Conservation (phyloP, 2,888 invertebrate genomes). For the Drosophila nr. perissopoda region DNA sequence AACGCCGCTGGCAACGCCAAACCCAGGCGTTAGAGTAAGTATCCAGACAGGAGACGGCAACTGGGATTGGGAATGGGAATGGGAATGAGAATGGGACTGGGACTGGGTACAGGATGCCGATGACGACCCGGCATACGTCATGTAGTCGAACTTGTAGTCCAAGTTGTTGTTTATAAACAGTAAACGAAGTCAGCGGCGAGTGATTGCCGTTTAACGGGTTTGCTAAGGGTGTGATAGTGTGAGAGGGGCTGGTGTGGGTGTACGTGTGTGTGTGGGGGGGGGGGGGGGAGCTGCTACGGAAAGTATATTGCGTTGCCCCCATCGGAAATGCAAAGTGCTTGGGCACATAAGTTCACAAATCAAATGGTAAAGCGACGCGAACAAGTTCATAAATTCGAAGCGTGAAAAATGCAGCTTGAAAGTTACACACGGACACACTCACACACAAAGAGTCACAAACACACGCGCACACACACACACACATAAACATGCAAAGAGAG, state of each 20-base stretch:
- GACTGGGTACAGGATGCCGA: slow-evolving; percentile 34
- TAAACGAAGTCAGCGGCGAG: slow-evolving; percentile 65
- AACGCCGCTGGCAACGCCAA: slow-evolving; percentile 63
- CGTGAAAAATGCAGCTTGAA: slow-evolving; percentile 69
- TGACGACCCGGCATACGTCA: slow-evolving; percentile 71
- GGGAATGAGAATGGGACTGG: slow-evolving; percentile 7
- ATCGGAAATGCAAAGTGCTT: slow-evolving; percentile 52
- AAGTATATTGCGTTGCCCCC: slow-evolving; percentile 50
- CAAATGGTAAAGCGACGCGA: slow-evolving; percentile 57
- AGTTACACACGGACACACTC: slow-evolving; percentile 31
- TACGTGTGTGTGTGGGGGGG: background rate
- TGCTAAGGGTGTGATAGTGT: slow-evolving; percentile 3
- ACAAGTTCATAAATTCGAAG: slow-evolving; percentile 68
- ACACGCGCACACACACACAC: slow-evolving; percentile 24
- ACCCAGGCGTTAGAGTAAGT: slow-evolving; percentile 36
- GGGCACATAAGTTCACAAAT: slow-evolving; percentile 67
- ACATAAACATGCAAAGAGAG: slow-evolving; percentile 3
- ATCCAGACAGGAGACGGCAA: slow-evolving; percentile 35
- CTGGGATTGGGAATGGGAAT: slow-evolving; percentile 17
- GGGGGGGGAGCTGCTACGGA: background rate
- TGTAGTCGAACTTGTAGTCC: slow-evolving; percentile 50
- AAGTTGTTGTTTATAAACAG: slow-evolving; percentile 80
- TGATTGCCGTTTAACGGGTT: slow-evolving; percentile 31
- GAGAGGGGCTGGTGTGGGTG: background rate
- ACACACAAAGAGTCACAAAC: background rate